Base-by-base conservation (phyloP, 1,140 invertebrate species). In the Nixonia krombeini region DNA sequence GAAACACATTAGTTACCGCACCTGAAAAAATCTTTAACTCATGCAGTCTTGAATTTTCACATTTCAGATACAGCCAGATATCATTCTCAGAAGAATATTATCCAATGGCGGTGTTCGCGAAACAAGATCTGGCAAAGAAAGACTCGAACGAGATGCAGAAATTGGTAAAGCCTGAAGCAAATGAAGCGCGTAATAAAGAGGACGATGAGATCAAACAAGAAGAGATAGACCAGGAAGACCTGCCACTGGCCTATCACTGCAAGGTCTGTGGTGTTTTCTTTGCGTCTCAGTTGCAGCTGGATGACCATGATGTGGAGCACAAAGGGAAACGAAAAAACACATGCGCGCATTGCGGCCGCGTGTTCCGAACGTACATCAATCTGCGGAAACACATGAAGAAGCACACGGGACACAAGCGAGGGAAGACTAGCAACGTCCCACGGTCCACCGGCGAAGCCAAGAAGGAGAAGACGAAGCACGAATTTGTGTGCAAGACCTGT, bases 11-110 rank as follows among this genome's bases (percentile, higher is more conserved):
- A 29, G 21, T 21, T 6, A 21, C 21, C 21, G 21, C 2, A 6
- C 21, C 21, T n/a, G n/a, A 50, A 23, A 25, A 29, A 33, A 50
- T n/a, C 40, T 40, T 17, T 37, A 15, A 73, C 71, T 78, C 68
- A 21, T 21, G 6, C 6, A 21, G 2, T 58, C 44, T 71, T 73
- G 67, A 75, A 76, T 75, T 83, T 84, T 79, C 75, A 75, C 50
- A 74, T 84, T 85, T 72, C 82, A 85, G 83, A 72, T 83, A 72
- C 72, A 68, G 64, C 42, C 72, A 71, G 47, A 59, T 75, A 56
- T 42, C 63, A 37, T 79, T 67, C 52, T 26, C 79, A 50, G 78
- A 79, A 58, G 73, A 71, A 10, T 76, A 75, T 78, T 80, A 69
- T 40, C 70, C 76, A 41, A 74, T 74, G 69, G 55, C 51, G 56